Conservation (phyloP, 2,888 invertebrate species). For the Pediacus dermestoides region DNA sequence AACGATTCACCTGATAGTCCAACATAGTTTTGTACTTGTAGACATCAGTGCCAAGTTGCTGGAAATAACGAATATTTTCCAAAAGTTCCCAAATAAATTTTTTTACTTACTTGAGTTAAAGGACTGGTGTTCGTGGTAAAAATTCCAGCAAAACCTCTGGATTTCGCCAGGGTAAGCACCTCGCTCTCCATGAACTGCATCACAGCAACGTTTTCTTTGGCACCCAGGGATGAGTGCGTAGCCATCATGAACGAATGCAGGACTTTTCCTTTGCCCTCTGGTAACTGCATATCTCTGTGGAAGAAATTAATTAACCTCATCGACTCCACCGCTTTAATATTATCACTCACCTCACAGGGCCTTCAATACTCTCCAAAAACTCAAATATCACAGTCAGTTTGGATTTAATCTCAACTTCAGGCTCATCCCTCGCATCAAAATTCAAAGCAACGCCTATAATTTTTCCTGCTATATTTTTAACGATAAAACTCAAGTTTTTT, state of each 20-base stretch:
- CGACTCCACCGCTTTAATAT: constrained; percentile 1
- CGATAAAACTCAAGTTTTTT: constrained; percentile 71
- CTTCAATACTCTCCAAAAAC: constrained; percentile 74
- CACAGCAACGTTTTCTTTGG: constrained; percentile 74
- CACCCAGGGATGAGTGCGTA: constrained; percentile 60
- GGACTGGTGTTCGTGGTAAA: constrained; percentile 86
- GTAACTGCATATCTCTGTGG: constrained; percentile 58
- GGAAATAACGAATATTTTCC: constrained; percentile 22
- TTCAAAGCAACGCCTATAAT: constrained; percentile 72
- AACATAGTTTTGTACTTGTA: constrained; percentile 73
- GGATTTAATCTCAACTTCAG: constrained; percentile 66
- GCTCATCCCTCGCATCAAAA: constrained; percentile 79
- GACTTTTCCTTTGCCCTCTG: constrained; percentile 64
- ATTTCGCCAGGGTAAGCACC: constrained; percentile 63
- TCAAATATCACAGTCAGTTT: constrained; percentile 71
- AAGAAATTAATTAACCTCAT: constrained; percentile 9
- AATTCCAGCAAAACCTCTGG: constrained; percentile 67
- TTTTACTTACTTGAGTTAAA: constrained; percentile 68
- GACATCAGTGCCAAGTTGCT: constrained; percentile 80
- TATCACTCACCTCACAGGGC: constrained; percentile 60
- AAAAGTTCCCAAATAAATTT: constrained; percentile 10
- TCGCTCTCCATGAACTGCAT: constrained; percentile 78
- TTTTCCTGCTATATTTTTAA: constrained; percentile 53
- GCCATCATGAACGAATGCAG: constrained; percentile 89
- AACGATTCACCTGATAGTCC: constrained; percentile 79